Base-by-base conservation (phyloP, 2,113 vertebrate species). In the Limnothrissa miodon region DNA sequence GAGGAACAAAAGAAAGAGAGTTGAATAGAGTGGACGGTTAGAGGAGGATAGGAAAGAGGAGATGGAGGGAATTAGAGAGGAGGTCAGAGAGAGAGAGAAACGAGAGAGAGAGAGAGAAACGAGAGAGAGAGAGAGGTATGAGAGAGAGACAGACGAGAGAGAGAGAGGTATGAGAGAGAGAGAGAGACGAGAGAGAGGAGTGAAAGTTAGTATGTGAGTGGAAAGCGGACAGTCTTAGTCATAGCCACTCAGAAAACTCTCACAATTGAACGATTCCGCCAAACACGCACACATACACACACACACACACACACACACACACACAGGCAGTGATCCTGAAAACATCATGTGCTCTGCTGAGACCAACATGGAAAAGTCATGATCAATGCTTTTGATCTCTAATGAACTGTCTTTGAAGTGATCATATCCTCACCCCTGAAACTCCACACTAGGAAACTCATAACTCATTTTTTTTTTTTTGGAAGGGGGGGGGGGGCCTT, bases 261-360 rank as follows among this genome's bases (percentile, higher is more conserved):
- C 62, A 82, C 62, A 83, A 46, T 85, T 81, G 23, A 85, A 83
- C 79, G 15, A 82, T 36, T 9, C 19, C 25, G 79, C 80, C 66
- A 45, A 74, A 17, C 66, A 74, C 79, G 53, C 46, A 84, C 33
- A 45, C 66, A 74, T 59, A 62, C 46, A 84, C 33, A 45, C 66
- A 74, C 79, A 62, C 46, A 84, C n/a, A n/a, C n/a, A n/a, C n/a
- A n/a, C n/a, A n/a, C n/a, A n/a, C n/a, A n/a, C 66, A 74, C 79
- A 62, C 46, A 84, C 33, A 45, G 74, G 66, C 33, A 33, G 33
- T n/a, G 66, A 13, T 74, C 66, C 66, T 13, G 33, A 33, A 29
- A 11, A 21, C 53, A 19, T 56, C 25, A 62, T 56, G 53, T n/a
- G 25, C 7, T 1, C n/a, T 8, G n/a, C 7, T 1, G 59, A 62